Conservation (phyloP, 1,140 invertebrate species). For the Pseudobourletiella spinata region DNA sequence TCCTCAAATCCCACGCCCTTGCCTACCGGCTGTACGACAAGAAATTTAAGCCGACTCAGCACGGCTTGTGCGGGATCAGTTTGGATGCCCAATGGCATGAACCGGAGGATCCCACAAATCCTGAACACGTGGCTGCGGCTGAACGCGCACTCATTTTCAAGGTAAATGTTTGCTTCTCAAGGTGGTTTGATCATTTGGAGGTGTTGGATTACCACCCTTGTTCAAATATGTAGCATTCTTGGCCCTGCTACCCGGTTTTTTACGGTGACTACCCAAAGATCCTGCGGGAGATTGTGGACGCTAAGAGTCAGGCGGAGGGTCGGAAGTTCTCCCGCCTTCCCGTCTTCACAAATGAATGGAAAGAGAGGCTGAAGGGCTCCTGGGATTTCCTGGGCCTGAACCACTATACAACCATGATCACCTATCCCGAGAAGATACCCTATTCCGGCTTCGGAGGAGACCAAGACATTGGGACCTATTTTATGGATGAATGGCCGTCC, state of each 20-base stretch:
- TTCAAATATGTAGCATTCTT: too few relatives aligned
- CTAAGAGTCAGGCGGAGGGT: constrained; percentile 20
- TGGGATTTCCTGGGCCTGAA: constrained; percentile 7
- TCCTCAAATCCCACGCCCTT: constrained; percentile 26
- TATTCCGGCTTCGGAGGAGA: too few relatives aligned
- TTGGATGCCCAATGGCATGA: constrained; percentile 53
- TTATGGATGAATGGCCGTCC: constrained; percentile 5
- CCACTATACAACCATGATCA: constrained; percentile 50
- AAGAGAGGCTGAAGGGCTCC: constrained; percentile 44
- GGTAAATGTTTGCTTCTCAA: constrained; percentile 46
- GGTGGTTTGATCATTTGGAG: too few relatives aligned
- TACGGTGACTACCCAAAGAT: constrained; percentile 39
- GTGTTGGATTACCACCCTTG: too few relatives aligned
- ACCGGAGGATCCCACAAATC: constrained; percentile 15
- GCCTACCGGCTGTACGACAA: constrained; percentile 34
- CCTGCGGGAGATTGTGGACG: constrained; percentile 26
- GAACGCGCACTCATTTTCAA: constrained; percentile 21
- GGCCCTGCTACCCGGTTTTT: constrained; percentile 47
- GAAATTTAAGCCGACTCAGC: constrained; percentile 29
- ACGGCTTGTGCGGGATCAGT: constrained; percentile 48
- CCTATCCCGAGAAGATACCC: too few relatives aligned
- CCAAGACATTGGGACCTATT: constrained; percentile 5
- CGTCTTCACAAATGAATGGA: constrained; percentile 36
- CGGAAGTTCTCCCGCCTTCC: constrained; percentile 22
- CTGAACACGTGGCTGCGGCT: constrained; percentile 14